Percentiles rank a stretch among this genome's conserved stretches.
phyloP scores from a whole-genome alignment of 2,888 invertebrate genomes.

The Anoplius nigerrimus region DNA sequence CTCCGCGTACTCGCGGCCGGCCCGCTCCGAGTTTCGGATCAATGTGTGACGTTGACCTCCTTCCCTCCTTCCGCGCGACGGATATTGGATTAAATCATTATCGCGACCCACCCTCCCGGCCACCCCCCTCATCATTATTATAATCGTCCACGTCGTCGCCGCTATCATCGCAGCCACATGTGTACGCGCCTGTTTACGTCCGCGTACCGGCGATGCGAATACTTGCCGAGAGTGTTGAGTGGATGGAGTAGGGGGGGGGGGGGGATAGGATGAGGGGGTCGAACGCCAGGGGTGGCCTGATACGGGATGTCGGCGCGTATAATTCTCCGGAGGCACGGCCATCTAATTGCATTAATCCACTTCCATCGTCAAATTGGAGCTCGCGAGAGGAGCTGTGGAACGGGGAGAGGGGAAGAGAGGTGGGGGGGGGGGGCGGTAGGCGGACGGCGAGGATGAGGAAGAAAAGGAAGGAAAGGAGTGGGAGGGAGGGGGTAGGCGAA shows the following conservation, averaged over 20 bases:
- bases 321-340: slow-evolving; percentile 40
- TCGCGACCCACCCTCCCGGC: slow-evolving; percentile 21
- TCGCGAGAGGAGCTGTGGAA: slow-evolving; percentile 14
- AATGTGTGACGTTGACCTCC: slow-evolving; percentile 44
- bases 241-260: slow-evolving; percentile 3
- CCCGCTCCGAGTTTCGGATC: slow-evolving; percentile 36
- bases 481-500: background rate
- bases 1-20: slow-evolving; percentile 28
- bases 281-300: background rate
- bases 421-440: background rate
- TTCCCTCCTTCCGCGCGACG: slow-evolving; percentile 36
- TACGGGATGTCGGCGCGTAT: slow-evolving; percentile 31
- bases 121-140: background rate
- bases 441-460: background rate
- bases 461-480: background rate
- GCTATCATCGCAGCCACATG: background rate
- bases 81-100: slow-evolving; percentile 37
- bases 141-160: too few species aligned
- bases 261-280: slow-evolving; percentile 12
- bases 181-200: background rate
- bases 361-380: slow-evolving; percentile 55
- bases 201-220: background rate
- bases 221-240: too few species aligned
- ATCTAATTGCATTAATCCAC: slow-evolving; percentile 58
- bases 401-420: background rate